Percentiles rank a stretch among this genome's conserved stretches.
These are phyloP conservation scores for Stylophora pistillata DNA, from an alignment of 64 coral and sea anemone species.

Conservation along the genomic window DNA sequence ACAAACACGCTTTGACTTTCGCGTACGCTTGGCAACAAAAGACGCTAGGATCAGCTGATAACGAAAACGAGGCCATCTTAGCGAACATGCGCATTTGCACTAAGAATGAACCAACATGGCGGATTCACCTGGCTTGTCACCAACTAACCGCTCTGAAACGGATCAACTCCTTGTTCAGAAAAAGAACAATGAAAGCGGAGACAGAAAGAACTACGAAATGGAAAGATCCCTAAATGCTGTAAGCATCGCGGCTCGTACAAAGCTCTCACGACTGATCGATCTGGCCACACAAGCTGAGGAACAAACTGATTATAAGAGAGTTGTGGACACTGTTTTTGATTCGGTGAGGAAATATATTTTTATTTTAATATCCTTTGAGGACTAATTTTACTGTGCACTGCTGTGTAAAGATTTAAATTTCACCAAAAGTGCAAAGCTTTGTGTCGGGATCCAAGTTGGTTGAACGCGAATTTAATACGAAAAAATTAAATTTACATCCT, in stretches of 20 bases:
- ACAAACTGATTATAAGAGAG: conserved; percentile 89
- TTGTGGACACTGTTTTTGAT: conserved; percentile 85
- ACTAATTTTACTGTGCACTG: background rate
- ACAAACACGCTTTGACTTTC: conserved; percentile 10
- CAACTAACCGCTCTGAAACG: background rate
- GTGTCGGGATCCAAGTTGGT: background rate
- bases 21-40: conserved; percentile 65
- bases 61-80: conserved; percentile 73
- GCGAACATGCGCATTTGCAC: conserved; percentile 66
- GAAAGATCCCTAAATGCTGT: conserved; percentile 73
- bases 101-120: conserved; percentile 88
- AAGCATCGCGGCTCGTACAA: conserved; percentile 75
- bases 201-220: conserved; percentile 53
- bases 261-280: conserved; percentile 73
- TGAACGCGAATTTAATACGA: background rate
- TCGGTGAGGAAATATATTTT: conserved; percentile 81
- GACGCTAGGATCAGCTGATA: conserved; percentile 82
- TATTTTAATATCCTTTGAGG: background rate
- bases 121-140: conserved; percentile 65
- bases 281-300: conserved; percentile 73
- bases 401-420: background rate
- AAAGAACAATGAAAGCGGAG: conserved; percentile 48
- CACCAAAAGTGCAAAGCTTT: background rate
- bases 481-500: background rate
- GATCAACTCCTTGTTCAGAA: conserved; percentile 31